Evolutionary conservation across 2,888 invertebrate genomes (phyloP).

Genomic region (Didymodactylos carnosus): DNA sequence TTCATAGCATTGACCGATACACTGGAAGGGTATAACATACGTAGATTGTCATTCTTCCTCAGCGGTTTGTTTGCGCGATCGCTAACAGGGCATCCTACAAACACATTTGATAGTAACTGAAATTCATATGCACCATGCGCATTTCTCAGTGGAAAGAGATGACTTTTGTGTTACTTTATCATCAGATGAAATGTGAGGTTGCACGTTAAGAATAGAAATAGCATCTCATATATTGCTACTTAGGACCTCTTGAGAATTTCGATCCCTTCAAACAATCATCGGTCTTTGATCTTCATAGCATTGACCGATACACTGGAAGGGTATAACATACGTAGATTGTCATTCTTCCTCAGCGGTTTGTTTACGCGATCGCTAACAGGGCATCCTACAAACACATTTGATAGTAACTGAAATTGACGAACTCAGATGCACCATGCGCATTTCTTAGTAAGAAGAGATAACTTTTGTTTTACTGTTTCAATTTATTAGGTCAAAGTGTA

Average conservation of each 20-base stretch:
- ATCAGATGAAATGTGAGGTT: too few relatives aligned
- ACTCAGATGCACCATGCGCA: too few relatives aligned
- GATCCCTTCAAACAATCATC: neutral
- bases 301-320: neutral
- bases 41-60: neutral
- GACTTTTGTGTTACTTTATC: too few relatives aligned
- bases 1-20: neutral
- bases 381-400: neutral
- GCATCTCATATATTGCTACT: too few relatives aligned
- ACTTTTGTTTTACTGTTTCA: too few relatives aligned
- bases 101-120: neutral
- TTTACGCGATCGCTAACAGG: neutral
- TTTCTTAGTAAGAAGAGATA: too few relatives aligned
- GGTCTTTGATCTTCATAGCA: neutral
- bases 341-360: neutral
- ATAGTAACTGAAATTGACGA: neutral
- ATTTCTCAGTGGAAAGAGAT: too few relatives aligned
- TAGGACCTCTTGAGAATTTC: too few relatives aligned
- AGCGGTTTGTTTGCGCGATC: neutral
- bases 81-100: neutral
- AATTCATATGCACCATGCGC: too few relatives aligned
- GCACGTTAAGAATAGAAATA: too few relatives aligned
- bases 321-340: neutral
- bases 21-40: neutral
- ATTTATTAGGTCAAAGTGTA: constrained; percentile 70